Base-by-base conservation (phyloP, 35 echinoderm and acorn worm species). In the Amphiura filiformis region DNA sequence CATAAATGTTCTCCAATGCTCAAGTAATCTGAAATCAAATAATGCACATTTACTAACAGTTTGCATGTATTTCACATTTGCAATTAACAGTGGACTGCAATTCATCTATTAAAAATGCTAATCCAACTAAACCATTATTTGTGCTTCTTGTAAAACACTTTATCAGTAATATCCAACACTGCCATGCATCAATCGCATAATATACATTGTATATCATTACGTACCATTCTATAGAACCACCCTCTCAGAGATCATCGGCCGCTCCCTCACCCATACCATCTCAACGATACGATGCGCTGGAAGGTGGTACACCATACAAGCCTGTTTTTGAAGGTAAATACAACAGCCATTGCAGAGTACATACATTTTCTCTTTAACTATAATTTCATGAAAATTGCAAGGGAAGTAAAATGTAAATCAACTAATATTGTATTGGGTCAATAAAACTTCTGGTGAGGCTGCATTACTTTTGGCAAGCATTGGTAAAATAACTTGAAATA, bases 241-340 rank as follows among this genome's bases (percentile, higher is more conserved):
- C 95, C 17, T 97, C 95, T 79, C 89, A 89, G 39, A 52, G 95
- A 81, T 97, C 95, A 41, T 97, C 95, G 56, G 95, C 95, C 20
- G 81, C 92, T 31, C 86, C 95, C 22, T 97, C 95, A 20, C 95
- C 95, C 20, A 86, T 97, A 78, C 95, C 95, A 57, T 84, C 89
- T 31, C 56, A 81, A 76, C 80, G 89, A 52, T 93, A 91, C 56
- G 95, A 97, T 42, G 89, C 85, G 38, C 75, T 97, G 76, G 95
- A 97, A 86, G 95, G 95, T 39, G 95, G 95, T 9, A 94, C 93
- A 33, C 95, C 95, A 22, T 97, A 84, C 38, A 65, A 70, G 31
- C 80, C 88, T 34, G 77, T 77, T 52, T 90, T 39, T 65, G 80
- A 84, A 90, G 88, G 88, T 90, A 89, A 42, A 22, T 47, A 47